Conservation (phyloP, 2,888 invertebrate species). For the Chorisops tibialis region DNA sequence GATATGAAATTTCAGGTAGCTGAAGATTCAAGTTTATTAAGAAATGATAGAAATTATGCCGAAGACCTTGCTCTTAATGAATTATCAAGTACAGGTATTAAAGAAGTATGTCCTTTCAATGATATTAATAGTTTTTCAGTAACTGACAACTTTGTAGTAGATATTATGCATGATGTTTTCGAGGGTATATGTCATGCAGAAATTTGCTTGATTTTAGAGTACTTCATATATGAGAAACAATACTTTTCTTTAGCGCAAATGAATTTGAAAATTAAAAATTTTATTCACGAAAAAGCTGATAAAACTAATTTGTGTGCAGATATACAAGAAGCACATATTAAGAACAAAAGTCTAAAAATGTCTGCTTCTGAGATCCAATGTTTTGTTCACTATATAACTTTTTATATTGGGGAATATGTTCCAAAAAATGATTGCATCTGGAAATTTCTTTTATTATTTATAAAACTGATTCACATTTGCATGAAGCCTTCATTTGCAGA, state of each 20-base stretch:
- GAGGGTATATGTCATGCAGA: constrained; percentile 31
- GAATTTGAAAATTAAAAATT: constrained; percentile 20
- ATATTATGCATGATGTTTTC: constrained; percentile 33
- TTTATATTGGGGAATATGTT: constrained; percentile 27
- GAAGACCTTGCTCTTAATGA: background rate
- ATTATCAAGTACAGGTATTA: constrained; percentile 31
- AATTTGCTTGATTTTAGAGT: constrained; percentile 21
- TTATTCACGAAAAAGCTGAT: constrained; percentile 18
- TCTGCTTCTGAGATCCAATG: constrained; percentile 30
- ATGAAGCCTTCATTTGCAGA: constrained; percentile 25
- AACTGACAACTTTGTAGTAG: constrained; percentile 26
- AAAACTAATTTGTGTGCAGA: background rate
- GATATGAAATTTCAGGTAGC: constrained; percentile 12
- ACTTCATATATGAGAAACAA: constrained; percentile 27
- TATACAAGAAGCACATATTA: constrained; percentile 23
- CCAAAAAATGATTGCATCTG: constrained; percentile 27
- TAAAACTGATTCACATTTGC: constrained; percentile 19
- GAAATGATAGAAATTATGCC: constrained; percentile 22
- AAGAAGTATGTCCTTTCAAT: background rate
- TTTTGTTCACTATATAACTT: constrained; percentile 28
- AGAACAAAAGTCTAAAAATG: constrained; percentile 25
- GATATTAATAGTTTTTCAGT: constrained; percentile 39
- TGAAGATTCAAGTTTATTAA: constrained; percentile 19
- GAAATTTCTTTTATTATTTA: constrained; percentile 23
- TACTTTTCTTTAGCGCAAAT: constrained; percentile 21